Evolutionary conservation across 2,797 vertebrate genomes (phyloP).

Genomic region (Sylvilagus floridanus): DNA sequence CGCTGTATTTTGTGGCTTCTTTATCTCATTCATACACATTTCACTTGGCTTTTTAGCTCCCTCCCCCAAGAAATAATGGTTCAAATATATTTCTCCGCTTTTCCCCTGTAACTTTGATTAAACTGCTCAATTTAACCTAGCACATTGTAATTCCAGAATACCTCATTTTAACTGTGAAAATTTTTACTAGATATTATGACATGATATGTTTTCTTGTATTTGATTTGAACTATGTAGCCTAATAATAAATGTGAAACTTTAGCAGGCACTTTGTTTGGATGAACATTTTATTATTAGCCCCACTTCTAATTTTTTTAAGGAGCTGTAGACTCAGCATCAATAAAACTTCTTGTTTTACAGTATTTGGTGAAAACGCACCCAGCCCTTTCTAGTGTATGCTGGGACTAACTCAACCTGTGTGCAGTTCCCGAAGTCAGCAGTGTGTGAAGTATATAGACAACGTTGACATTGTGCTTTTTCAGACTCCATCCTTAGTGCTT

Average conservation of each 20-base stretch:
- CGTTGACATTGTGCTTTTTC: not conserved
- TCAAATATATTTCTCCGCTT: slow-evolving; percentile 11
- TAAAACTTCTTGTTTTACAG: not conserved
- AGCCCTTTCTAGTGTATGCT: not conserved
- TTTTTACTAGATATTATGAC: slow-evolving; percentile 21
- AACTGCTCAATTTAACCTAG: slow-evolving; percentile 62
- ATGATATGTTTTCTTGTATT: slow-evolving; percentile 78
- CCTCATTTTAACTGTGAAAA: slow-evolving; percentile 83
- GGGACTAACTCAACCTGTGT: not conserved
- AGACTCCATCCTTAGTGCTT: not conserved
- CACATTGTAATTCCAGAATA: slow-evolving; percentile 80
- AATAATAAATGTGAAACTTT: slow-evolving; percentile 82
- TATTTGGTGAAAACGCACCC: not conserved
- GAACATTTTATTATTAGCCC: not conserved
- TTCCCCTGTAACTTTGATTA: slow-evolving; percentile 56
- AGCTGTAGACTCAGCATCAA: not conserved
- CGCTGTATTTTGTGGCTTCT: slow-evolving; percentile 66
- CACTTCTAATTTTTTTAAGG: slow-evolving; percentile 34
- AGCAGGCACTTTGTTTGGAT: not conserved
- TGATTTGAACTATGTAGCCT: slow-evolving; percentile 67
- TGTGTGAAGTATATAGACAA: not conserved
- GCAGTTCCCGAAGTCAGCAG: not conserved
- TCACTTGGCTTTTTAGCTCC: not conserved
- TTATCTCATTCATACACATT: not conserved
- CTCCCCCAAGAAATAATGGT: slow-evolving; percentile 34